Percentiles rank a stretch among this genome's conserved stretches.
Conservation (phyloP, 2,797 vertebrate species). For the Crypturellus tataupa region DNA sequence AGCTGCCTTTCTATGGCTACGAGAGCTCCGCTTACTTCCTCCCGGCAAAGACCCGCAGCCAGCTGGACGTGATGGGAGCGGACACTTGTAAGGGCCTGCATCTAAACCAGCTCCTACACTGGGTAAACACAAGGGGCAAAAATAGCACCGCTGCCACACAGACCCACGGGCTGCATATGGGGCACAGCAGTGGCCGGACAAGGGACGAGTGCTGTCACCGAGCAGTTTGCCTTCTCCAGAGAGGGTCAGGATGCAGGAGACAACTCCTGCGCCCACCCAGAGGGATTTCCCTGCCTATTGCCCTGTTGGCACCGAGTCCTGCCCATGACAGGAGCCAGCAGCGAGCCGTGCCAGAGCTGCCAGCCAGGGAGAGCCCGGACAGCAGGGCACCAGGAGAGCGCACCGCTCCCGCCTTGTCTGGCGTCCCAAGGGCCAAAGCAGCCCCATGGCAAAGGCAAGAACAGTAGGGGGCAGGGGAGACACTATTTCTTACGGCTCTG, state of each 20-base stretch:
- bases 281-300: not conserved
- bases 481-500: rapidly evolving
- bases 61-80: not conserved
- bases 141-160: not conserved
- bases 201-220: not conserved
- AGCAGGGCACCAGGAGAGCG: too few relatives aligned
- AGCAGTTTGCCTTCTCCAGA: not conserved
- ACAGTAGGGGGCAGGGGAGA: not conserved
- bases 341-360: too few relatives aligned
- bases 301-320: not conserved
- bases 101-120: not conserved
- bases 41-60: rapidly evolving
- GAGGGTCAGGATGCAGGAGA: not conserved
- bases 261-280: not conserved
- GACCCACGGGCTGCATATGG: too few relatives aligned
- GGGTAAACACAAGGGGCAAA: not conserved
- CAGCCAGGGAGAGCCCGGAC: too few relatives aligned
- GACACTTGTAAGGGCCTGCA: rapidly evolving
- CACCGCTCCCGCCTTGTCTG: too few relatives aligned
- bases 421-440: not conserved
- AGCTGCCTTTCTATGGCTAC: not conserved
- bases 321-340: too few relatives aligned
- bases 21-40: not conserved
- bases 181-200: too few relatives aligned
- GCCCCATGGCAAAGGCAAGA: not conserved